Evolutionary conservation across 2,888 invertebrate genomes (phyloP).

Genomic region (Phorcus lineatus): DNA sequence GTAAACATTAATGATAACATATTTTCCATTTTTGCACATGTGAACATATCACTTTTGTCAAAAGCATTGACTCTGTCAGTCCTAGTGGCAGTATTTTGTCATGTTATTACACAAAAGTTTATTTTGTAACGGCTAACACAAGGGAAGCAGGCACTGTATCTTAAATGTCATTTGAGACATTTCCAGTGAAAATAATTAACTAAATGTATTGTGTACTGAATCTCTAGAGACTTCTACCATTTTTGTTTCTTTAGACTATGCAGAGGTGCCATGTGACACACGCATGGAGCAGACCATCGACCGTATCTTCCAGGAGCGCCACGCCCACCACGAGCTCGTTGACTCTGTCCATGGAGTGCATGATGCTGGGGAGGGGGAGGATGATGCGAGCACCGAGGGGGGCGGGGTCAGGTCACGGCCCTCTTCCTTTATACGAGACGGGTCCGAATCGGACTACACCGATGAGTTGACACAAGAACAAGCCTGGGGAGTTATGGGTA

Average conservation of each 20-base stretch:
- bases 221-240: too few species aligned
- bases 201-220: too few species aligned
- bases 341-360: slow-evolving; percentile 12
- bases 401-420: background rate
- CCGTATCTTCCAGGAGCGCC: slow-evolving; percentile 25
- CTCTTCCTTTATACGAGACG: slow-evolving; percentile 13
- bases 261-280: background rate
- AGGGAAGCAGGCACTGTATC: too few species aligned
- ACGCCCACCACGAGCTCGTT: slow-evolving; percentile 15
- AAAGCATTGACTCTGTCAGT: too few species aligned
- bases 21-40: too few species aligned
- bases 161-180: too few species aligned
- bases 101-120: too few species aligned
- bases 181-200: too few species aligned
- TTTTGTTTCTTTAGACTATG: background rate
- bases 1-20: too few species aligned
- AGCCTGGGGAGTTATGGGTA: slow-evolving; percentile 2
- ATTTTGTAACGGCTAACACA: too few species aligned
- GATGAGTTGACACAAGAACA: background rate
- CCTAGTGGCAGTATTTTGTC: too few species aligned
- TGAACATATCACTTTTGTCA: too few species aligned
- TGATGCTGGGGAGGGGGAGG: background rate
- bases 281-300: slow-evolving; percentile 27
- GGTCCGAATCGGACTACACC: background rate
- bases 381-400: background rate